Evolutionary conservation across 2,888 invertebrate genomes (phyloP), one percentile per base, ranked within the genome.

Genomic region (Cantharis nigra): DNA sequence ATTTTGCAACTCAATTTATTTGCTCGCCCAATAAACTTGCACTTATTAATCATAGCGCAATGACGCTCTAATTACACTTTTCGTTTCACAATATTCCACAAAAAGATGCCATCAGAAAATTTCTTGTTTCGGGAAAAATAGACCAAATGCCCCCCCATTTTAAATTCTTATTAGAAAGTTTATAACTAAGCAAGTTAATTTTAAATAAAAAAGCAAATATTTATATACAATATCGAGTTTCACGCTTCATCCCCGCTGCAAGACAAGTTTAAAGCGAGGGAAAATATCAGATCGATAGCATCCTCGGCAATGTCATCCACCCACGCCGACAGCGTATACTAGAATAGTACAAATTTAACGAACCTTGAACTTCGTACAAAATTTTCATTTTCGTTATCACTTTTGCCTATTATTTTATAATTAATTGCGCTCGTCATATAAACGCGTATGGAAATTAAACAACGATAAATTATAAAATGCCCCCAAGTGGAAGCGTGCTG

Each of bases 301-400:
- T 67, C 72, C 72, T 72, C 67, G 49, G 65, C 65, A 67, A 67
- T 67, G 65, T 26, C 65, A 67, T 30, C 70, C 70, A 70, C 70
- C 70, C 33, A 70, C 70, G 28, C 70, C 28, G 28, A 18, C 30
- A 30, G 28, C 70, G 33, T 33, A 30, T 30, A 33, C 26, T 26
- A 30, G 33, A 70, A 70, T 28, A 28, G 20, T 75, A 64, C 67
- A 14, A 26, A 30, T 69, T 49, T 18, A 13, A 18, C 64, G 49
- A 70, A 75, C 75, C 75, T 63, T 75, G 75, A 74, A 75, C 75
- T 75, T 75, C 65, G 33, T 63, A 63, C 30, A 23, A 74, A 74
- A 63, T 69, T 75, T 70, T 49, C 49, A 49, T 49, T 49, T 49
- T 49, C 49, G 49, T n/a, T 49, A 49, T 49, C 49, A n/a, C n/a